Evolutionary conservation across 2,797 vertebrate genomes (phyloP), one percentile per base, ranked within the genome.

Genomic region (Potorous gilbertii): DNA sequence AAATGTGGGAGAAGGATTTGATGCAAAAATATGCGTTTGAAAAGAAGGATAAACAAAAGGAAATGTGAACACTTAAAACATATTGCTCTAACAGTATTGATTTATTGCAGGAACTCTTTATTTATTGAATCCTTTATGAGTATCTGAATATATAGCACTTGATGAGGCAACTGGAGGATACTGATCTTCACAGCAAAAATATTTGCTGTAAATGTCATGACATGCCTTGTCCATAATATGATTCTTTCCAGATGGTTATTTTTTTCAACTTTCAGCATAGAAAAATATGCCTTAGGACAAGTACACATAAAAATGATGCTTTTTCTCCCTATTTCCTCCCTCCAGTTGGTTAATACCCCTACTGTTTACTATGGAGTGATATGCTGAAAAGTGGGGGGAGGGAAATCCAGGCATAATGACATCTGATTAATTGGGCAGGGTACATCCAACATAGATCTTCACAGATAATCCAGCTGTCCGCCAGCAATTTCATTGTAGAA

Each of bases 201-300:
- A 98, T 99, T 98, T 98, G 98, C 98, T 98, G 98, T 98, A 98
- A 98, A 98, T 98, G 98, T 99, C 98, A 98, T 98, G 98, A 98
- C 98, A 98, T 98, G 98, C 98, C 98, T 98, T 98, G 98, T 98
- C 98, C 98, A 97, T 98, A 98, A 98, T 97, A 97, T 98, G 98
- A 99, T 99, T 98, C 98, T 98, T 98, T 98, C 99, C 99, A 99
- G 98, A 99, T 99, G 98, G 98, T 96, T 98, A 97, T 98, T 98
- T 98, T 87, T 98, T 98, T 98, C 98, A 98, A 98, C 98, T 98
- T 98, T 97, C 98, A 92, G 98, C 98, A 98, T 98, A 98, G 98
- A 98, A 98, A 98, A 98, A 98, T 98, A 98, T 97, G 98, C 97
- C 97, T 98, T 98, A 98, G 98, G 98, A 98, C 97, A 98, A 98